Evolutionary conservation across 2,888 invertebrate genomes (phyloP).

Genomic region (Drosophila subquinaria): DNA sequence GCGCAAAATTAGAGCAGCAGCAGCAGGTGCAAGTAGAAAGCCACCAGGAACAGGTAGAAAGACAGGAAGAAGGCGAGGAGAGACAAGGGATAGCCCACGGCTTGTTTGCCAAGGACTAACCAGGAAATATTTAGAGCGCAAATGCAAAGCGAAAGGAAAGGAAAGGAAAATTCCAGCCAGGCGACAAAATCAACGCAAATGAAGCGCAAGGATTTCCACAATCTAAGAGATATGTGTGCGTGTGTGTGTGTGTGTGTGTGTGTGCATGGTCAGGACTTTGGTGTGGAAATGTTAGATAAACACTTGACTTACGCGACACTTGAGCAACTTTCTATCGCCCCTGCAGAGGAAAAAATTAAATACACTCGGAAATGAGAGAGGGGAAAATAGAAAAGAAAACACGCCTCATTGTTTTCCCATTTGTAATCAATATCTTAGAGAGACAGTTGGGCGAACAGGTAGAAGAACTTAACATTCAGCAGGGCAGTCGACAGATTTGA

Average conservation of each 20-base stretch:
- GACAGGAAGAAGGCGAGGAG: not conserved
- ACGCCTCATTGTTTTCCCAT: conserved; percentile 67
- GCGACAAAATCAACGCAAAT: conserved; percentile 77
- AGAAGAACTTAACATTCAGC: conserved; percentile 5
- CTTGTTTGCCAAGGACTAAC: conserved; percentile 69
- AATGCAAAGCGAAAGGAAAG: conserved; percentile 40
- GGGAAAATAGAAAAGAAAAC: conserved; percentile 7
- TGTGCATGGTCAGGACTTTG: conserved; percentile 31
- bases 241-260: conserved; percentile 1
- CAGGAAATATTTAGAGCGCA: conserved; percentile 73
- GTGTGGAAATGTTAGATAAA: conserved; percentile 56
- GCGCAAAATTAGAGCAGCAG: conserved; percentile 76
- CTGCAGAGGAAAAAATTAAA: conserved; percentile 6
- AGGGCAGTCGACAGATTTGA: conserved; percentile 14
- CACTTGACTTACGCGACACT: conserved; percentile 50
- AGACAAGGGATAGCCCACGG: conserved; percentile 39
- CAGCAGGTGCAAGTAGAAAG: conserved; percentile 31
- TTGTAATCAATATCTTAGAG: conserved; percentile 70
- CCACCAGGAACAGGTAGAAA: conserved; percentile 7
- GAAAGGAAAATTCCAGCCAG: conserved; percentile 22
- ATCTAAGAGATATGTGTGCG: not conserved
- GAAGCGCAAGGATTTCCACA: conserved; percentile 65
- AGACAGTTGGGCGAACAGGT: conserved; percentile 5
- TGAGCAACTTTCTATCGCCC: conserved; percentile 17
- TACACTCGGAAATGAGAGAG: not conserved